Conservation (phyloP, 2,888 invertebrate species). For the Falcaria lacertinaria region DNA sequence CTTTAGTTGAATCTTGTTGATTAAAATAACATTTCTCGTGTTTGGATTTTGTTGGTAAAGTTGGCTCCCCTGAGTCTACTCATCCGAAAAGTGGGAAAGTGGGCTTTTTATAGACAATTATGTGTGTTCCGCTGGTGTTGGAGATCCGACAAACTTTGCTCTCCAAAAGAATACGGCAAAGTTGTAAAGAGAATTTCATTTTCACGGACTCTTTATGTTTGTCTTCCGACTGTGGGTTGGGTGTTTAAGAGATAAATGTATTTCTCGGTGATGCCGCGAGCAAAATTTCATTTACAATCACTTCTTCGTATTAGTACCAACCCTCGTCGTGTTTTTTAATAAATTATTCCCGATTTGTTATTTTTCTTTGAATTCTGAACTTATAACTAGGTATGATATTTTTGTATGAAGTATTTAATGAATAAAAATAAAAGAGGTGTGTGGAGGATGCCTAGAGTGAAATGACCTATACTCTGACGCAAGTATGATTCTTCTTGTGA, state of each 20-base stretch:
- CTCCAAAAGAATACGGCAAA: conserved; percentile 20
- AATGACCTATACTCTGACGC: too few species aligned
- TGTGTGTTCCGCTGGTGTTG: conserved; percentile 33
- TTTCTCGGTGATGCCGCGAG: background rate
- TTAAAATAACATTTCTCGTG: conserved; percentile 53
- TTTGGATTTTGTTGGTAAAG: conserved; percentile 14
- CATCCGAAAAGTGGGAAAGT: conserved; percentile 15
- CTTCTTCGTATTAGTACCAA: background rate
- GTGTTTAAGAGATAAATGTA: conserved; percentile 18
- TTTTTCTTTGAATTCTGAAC: too few species aligned
- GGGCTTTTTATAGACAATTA: conserved; percentile 34
- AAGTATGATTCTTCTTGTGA: too few species aligned
- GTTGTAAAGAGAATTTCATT: background rate
- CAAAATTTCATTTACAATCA: background rate
- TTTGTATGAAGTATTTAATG: too few species aligned
- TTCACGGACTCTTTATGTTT: background rate
- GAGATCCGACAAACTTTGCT: conserved; percentile 26
- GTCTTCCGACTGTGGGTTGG: conserved; percentile 2
- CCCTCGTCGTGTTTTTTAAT: too few species aligned
- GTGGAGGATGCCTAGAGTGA: too few species aligned
- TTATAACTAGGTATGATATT: too few species aligned
- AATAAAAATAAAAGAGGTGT: too few species aligned
- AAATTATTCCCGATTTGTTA: too few species aligned
- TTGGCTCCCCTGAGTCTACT: conserved; percentile 5
- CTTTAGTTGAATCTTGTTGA: conserved; percentile 39